phyloP scores from a whole-genome alignment of 2,113 vertebrate genomes.

The Alces alces region DNA sequence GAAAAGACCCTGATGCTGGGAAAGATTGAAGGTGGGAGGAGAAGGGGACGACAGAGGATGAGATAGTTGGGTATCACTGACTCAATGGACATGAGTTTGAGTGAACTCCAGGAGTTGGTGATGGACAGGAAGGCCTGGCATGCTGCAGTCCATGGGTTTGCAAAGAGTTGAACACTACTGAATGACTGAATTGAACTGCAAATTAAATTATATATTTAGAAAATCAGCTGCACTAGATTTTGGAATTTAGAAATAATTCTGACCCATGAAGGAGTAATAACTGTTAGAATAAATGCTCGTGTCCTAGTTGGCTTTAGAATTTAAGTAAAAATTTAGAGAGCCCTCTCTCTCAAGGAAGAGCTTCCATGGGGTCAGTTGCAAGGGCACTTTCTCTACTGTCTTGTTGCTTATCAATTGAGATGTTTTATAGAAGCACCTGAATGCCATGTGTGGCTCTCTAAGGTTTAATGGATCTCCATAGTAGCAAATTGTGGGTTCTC shows the following conservation, averaged over 20 bases:
- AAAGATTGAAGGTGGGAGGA: background rate
- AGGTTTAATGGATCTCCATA: background rate
- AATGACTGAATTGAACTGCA: fast-evolving
- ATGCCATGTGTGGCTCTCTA: background rate
- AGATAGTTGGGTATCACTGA: background rate
- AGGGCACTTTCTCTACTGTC: background rate
- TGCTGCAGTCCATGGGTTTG: background rate
- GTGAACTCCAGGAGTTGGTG: background rate
- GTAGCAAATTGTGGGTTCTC: background rate
- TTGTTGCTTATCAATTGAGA: background rate
- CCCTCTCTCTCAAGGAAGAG: background rate
- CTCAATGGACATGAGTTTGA: background rate
- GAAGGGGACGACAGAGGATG: background rate
- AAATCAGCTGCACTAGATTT: background rate
- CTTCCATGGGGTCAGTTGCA: background rate
- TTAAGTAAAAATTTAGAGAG: background rate
- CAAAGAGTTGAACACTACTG: background rate
- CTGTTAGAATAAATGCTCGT: background rate
- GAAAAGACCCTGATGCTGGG: background rate
- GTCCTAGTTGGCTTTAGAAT: background rate
- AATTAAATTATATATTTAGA: background rate
- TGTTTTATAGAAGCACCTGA: background rate
- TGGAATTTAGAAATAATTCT: background rate
- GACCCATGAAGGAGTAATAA: background rate
- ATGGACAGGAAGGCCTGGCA: background rate